phyloP scores from a whole-genome alignment of 35 echinoderm and acorn worm genomes.

The Acanthaster planci region DNA sequence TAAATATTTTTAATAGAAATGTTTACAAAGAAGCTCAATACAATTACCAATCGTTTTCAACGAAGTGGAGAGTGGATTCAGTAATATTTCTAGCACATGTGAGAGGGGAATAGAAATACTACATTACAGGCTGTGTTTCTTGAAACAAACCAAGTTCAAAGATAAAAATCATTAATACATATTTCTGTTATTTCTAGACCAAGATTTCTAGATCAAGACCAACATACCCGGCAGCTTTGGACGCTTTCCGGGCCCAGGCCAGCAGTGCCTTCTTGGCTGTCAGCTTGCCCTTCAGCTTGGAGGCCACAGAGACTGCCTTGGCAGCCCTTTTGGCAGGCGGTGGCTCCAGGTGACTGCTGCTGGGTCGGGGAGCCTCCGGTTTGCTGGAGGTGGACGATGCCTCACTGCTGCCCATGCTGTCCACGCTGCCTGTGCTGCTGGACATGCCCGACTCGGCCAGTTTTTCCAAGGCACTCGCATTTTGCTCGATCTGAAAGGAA shows the following conservation, averaged over 20 bases:
- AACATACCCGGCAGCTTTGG: constrained; percentile 29
- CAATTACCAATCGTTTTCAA: no score
- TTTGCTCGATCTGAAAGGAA: constrained; percentile 81
- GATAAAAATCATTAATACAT: no score
- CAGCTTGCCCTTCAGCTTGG: constrained; percentile 58
- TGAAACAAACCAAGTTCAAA: no score
- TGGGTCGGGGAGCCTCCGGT: constrained; percentile 36
- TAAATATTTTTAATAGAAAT: no score
- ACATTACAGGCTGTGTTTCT: no score
- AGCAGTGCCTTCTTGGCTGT: constrained; percentile 93
- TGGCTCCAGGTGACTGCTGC: constrained; percentile 31
- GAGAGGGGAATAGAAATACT: no score
- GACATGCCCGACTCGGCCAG: constrained; percentile 37
- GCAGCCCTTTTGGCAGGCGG: constrained; percentile 73
- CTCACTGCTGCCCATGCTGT: constrained; percentile 32
- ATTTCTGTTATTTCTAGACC: no score
- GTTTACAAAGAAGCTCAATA: no score
- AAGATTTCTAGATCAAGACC: no score
- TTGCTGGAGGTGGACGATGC: constrained; percentile 38
- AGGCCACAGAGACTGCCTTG: constrained; percentile 5
- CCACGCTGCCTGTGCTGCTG: constrained; percentile 45
- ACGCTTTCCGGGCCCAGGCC: constrained; percentile 83
- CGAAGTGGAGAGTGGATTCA: no score
- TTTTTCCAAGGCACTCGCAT: constrained; percentile 64
- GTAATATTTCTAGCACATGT: no score